Evolutionary conservation across 2,888 invertebrate species (phyloP), one percentile per base, ranked within the genome.

Genomic region (Gastrophysa polygoni): DNA sequence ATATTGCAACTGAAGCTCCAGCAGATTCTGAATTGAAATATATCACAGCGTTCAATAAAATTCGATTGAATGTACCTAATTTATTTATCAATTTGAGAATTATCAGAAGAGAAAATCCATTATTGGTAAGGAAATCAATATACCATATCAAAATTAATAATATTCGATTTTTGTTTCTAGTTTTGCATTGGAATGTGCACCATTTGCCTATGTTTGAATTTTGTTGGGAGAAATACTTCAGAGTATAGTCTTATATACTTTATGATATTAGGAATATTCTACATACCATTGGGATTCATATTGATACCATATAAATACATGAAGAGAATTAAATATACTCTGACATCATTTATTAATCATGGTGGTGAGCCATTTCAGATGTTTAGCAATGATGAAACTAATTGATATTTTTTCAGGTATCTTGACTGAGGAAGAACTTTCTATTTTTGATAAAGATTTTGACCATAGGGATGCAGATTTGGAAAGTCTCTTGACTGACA

Each of bases 401-500:
- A 52, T 32, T 55, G n/a, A 50, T 44, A 16, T 51, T 48, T 52
- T 76, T 73, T 16, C 57, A 78, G 78, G 73, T 52, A 66, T 78
- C 32, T 63, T 81, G 28, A 79, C 78, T 43, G 82, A 81, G 70
- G 78, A 78, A 28, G 82, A 82, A 54, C 75, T 82, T 43, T 80
- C 78, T 44, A 76, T 81, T 56, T 61, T 72, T 14, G 73, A 75
- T 43, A 77, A 75, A 56, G 75, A 78, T 66, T 71, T 76, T 48
- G 71, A 67, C 20, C 72, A 71, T 34, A 70, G 68, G 21, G 79
- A 79, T 61, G 66, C 73, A 20, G 79, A 79, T 69, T 64, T 76
- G 43, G 80, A 80, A 44, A 78, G 78, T 72, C 66, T 77, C 44
- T 67, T 77, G 59, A 79, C 78, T 59, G 80, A 80, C 68, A 74